A percentile compares a stretch with the other conserved stretches of the same genome.
Evolutionary conservation across 2,797 vertebrate genomes (phyloP).

Genomic region (Rhynchonycteris naso): DNA sequence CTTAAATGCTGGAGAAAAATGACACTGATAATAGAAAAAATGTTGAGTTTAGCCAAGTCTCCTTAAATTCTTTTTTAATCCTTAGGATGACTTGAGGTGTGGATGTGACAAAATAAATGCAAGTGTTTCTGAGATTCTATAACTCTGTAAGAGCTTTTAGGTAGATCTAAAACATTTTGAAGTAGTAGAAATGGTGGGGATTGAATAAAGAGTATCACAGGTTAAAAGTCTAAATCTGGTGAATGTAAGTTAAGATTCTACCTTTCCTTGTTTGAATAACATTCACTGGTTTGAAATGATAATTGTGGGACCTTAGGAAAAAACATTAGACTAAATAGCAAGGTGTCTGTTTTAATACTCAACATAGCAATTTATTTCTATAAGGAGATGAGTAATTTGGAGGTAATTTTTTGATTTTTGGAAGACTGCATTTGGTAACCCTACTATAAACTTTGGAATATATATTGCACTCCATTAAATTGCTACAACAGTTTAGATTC

Average conservation of each 20-base stretch:
- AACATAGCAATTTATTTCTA: constrained; percentile 27
- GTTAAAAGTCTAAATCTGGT: constrained; percentile 7
- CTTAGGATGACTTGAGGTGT: background rate
- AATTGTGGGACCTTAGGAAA: constrained; percentile 29
- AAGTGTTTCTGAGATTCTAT: background rate
- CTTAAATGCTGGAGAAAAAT: background rate
- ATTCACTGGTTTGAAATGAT: background rate
- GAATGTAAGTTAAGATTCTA: background rate
- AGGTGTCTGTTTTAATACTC: constrained; percentile 31
- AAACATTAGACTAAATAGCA: constrained; percentile 4
- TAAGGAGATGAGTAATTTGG: constrained; percentile 39
- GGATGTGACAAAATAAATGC: background rate
- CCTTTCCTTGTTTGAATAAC: background rate
- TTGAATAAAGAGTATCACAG: constrained; percentile 23
- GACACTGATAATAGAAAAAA: background rate
- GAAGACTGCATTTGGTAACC: background rate
- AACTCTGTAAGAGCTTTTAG: background rate
- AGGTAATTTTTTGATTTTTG: constrained; percentile 46
- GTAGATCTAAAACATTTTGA: background rate
- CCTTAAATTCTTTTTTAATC: constrained; percentile 12
- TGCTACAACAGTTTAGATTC: background rate
- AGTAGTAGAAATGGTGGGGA: rapidly evolving
- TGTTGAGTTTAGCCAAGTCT: background rate
- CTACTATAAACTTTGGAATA: constrained; percentile 22
- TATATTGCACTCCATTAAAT: constrained; percentile 13